Conservation (phyloP, 2,888 invertebrate species). For the Notodonta dromedarius region DNA sequence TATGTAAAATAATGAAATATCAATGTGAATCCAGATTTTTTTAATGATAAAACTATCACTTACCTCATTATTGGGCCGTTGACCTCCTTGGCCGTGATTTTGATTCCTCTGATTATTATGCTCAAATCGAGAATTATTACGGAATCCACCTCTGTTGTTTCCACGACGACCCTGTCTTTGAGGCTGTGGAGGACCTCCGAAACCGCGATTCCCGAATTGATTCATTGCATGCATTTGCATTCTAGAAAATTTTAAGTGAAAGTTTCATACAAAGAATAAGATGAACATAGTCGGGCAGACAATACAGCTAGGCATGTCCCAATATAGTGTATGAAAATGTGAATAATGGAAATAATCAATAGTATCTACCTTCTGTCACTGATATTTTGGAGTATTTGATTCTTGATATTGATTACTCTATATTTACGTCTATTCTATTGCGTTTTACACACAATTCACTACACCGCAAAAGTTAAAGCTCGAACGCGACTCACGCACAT, state of each 20-base stretch:
- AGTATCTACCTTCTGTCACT: neutral
- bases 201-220: conserved; percentile 77
- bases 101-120: conserved; percentile 56
- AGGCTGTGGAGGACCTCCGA: conserved; percentile 78
- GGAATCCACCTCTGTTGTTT: conserved; percentile 66
- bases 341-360: neutral
- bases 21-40: too few species aligned
- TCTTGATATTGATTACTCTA: neutral
- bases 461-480: neutral
- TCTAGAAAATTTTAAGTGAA: conserved; percentile 35
- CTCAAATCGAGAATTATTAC: conserved; percentile 74
- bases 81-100: conserved; percentile 71
- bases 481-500: neutral
- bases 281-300: too few species aligned
- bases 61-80: conserved; percentile 73
- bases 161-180: conserved; percentile 74
- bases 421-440: neutral
- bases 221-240: conserved; percentile 79
- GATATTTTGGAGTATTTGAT: neutral
- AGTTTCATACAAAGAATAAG: neutral
- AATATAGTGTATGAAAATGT: too few species aligned
- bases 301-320: too few species aligned
- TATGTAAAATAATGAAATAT: too few species aligned
- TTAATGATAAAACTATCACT: conserved; percentile 12
- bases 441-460: neutral